Conservation (phyloP, 2,113 vertebrate genomes). For the Recurvirostra avosetta region DNA sequence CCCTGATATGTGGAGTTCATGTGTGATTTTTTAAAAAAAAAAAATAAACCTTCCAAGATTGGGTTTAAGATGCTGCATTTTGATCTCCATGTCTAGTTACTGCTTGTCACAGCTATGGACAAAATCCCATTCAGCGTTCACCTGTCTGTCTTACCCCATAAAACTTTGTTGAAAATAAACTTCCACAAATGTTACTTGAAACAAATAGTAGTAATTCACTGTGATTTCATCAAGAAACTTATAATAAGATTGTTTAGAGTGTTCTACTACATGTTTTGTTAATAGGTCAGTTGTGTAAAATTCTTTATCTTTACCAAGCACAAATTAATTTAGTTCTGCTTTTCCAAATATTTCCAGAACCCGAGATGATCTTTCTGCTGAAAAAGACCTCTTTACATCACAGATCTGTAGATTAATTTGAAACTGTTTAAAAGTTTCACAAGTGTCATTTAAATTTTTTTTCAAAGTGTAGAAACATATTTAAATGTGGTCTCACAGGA, state of each 20-base stretch:
- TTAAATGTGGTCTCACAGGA: neutral
- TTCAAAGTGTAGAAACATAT: neutral
- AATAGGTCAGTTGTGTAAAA: neutral
- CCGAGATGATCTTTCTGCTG: neutral
- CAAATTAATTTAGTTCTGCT: neutral
- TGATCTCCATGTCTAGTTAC: neutral
- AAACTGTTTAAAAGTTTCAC: neutral
- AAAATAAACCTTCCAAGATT: neutral
- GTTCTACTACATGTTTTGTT: neutral
- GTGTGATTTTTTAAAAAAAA: neutral
- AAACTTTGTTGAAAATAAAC: neutral
- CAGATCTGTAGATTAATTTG: neutral
- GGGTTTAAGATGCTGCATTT: neutral
- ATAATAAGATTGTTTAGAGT: neutral
- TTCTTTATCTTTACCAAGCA: neutral
- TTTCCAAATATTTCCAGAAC: neutral
- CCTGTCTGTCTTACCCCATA: neutral
- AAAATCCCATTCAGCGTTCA: neutral
- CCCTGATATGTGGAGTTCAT: neutral
- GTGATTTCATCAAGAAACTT: neutral
- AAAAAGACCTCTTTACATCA: neutral
- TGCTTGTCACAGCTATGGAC: neutral
- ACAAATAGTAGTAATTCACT: neutral
- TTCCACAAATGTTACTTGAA: neutral
- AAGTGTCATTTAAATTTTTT: slow-evolving; percentile 3